phyloP scores from a whole-genome alignment of 2,888 invertebrate species.

The Hedya salicella region DNA sequence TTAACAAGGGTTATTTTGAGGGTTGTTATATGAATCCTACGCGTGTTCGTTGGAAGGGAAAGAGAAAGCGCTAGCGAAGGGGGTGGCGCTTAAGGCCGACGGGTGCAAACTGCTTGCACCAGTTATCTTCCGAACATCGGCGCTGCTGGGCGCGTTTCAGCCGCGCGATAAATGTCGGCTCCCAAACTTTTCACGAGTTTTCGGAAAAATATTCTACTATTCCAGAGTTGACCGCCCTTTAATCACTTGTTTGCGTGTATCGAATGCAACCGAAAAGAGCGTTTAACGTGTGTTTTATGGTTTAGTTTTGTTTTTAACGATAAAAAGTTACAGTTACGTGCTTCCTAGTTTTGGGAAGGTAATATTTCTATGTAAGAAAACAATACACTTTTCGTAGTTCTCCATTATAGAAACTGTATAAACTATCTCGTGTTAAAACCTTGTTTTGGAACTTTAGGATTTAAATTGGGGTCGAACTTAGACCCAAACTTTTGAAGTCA shows the following conservation, averaged over 20 bases:
- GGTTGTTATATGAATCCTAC: constrained; percentile 64
- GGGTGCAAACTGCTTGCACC: constrained; percentile 66
- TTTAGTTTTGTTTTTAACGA: constrained; percentile 55
- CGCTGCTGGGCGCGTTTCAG: constrained; percentile 59
- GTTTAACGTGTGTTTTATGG: constrained; percentile 66
- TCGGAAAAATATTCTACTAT: constrained; percentile 67
- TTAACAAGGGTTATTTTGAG: constrained; percentile 60
- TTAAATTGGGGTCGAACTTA: not conserved
- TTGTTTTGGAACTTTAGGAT: not conserved
- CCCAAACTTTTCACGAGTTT: constrained; percentile 80
- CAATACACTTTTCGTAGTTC: not conserved
- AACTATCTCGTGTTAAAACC: no score
- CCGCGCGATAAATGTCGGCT: constrained; percentile 51
- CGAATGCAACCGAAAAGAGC: constrained; percentile 66
- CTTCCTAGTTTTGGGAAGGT: constrained; percentile 17
- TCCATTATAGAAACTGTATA: no score
- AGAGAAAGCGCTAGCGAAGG: constrained; percentile 66
- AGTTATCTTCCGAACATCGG: constrained; percentile 66
- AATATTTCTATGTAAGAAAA: constrained; percentile 12
- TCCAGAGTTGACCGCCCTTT: constrained; percentile 65
- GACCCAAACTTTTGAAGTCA: not conserved
- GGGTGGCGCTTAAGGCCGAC: constrained; percentile 66
- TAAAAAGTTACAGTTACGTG: constrained; percentile 40
- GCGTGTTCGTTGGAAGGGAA: constrained; percentile 58
- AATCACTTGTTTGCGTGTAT: constrained; percentile 79